Percentiles rank a stretch among this genome's conserved stretches.
phyloP scores from a whole-genome alignment of 2,888 invertebrate species.

The Acleris literana region DNA sequence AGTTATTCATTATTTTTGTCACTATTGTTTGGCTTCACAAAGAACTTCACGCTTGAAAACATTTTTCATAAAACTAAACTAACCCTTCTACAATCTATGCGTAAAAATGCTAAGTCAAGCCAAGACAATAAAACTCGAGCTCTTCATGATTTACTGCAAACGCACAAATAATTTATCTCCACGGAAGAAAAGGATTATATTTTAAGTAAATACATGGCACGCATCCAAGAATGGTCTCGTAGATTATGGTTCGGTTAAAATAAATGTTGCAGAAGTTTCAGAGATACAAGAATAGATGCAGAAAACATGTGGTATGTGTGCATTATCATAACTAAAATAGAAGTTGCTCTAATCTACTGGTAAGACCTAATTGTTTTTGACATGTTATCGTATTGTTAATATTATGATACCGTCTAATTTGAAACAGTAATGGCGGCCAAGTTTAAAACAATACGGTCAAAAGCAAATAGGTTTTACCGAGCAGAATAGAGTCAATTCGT shows the following conservation, averaged over 20 bases:
- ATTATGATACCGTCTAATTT: no score
- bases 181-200: conserved; percentile 26
- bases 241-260: conserved; percentile 21
- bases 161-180: conserved; percentile 17
- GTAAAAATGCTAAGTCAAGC: conserved; percentile 3
- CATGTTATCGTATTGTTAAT: no score
- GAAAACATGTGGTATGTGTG: background rate
- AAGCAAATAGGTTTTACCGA: no score
- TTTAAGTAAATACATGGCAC: conserved; percentile 31
- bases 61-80: background rate
- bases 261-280: conserved; percentile 11
- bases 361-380: no score
- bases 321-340: no score
- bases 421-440: no score
- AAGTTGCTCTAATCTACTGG: no score
- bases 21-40: no score
- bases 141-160: conserved; percentile 22
- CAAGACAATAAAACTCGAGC: conserved; percentile 16
- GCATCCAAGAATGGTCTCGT: conserved; percentile 25
- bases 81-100: conserved; percentile 4
- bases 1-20: no score
- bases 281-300: background rate
- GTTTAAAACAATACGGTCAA: no score
- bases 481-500: no score
- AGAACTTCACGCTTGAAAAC: background rate